phyloP scores from a whole-genome alignment of 2,888 invertebrate species.

The Platycheirus rosarum region DNA sequence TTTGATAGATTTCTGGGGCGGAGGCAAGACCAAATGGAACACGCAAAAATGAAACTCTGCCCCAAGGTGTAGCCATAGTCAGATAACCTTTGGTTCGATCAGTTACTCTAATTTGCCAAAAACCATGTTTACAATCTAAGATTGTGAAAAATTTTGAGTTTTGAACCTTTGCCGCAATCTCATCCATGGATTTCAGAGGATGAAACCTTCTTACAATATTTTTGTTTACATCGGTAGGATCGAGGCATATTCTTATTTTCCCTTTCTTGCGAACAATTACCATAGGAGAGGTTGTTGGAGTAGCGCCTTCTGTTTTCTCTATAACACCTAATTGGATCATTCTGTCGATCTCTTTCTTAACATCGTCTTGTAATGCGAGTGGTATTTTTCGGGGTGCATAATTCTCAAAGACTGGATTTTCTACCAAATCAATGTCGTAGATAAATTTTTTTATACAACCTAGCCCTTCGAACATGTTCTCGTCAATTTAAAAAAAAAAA shows the following conservation, averaged over 20 bases:
- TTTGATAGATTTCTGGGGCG: conserved; percentile 76
- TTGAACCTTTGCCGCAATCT: conserved; percentile 20
- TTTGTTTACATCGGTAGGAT: conserved; percentile 25
- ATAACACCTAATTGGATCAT: conserved; percentile 25
- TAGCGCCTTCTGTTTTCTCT: conserved; percentile 16
- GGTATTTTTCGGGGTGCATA: conserved; percentile 63
- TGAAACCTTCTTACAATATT: conserved; percentile 31
- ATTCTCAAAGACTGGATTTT: conserved; percentile 63
- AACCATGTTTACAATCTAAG: conserved; percentile 61
- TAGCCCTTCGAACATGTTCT: background rate
- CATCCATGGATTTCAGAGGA: conserved; percentile 39
- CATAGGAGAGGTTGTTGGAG: conserved; percentile 27
- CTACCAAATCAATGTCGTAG: conserved; percentile 12
- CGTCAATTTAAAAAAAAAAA: too few relatives aligned
- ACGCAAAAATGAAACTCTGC: conserved; percentile 49
- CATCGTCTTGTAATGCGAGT: conserved; percentile 49
- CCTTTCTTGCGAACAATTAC: conserved; percentile 15
- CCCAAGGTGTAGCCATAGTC: conserved; percentile 69
- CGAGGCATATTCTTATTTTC: conserved; percentile 36
- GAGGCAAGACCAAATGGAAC: conserved; percentile 36
- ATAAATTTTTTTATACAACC: background rate
- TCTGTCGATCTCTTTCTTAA: conserved; percentile 48
- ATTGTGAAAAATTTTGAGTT: conserved; percentile 55
- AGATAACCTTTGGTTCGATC: conserved; percentile 61
- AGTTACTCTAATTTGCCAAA: conserved; percentile 62